A percentile compares a stretch with the other conserved stretches of the same genome.
Conservation (phyloP, 2,113 vertebrate genomes). For the Tachuris rubrigastra region DNA sequence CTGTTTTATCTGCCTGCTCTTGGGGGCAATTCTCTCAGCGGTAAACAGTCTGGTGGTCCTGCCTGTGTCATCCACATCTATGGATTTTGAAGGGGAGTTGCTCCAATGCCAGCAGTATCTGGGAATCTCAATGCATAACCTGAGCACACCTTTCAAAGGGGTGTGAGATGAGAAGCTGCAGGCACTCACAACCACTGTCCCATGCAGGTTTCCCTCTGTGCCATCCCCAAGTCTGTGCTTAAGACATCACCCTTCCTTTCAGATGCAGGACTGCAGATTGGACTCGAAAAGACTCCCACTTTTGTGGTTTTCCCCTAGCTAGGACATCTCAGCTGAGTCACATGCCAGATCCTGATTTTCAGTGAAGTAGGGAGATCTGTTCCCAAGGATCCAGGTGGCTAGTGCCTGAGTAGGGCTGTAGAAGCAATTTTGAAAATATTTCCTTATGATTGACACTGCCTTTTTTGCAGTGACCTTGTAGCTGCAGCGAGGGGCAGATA, state of each 20-base stretch:
- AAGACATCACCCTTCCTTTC: not conserved
- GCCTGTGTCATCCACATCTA: accelerated
- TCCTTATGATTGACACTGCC: not conserved
- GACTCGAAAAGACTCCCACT: not conserved
- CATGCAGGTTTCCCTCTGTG: not conserved
- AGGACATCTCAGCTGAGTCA: not conserved
- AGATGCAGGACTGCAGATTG: not conserved
- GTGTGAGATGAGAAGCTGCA: not conserved
- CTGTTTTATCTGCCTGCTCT: not conserved
- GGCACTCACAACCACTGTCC: not conserved
- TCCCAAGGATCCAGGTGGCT: accelerated
- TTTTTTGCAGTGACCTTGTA: not conserved
- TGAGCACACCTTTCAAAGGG: not conserved
- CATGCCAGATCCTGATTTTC: not conserved
- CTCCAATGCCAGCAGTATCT: accelerated
- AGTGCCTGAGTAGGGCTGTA: not conserved
- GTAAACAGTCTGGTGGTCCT: accelerated
- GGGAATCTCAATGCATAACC: not conserved
- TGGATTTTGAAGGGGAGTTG: not conserved
- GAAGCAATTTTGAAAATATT: not conserved
- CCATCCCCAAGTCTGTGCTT: accelerated
- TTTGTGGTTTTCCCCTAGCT: not conserved
- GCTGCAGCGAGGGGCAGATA: not conserved
- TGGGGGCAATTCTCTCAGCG: not conserved
- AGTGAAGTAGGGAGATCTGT: accelerated